These are phyloP conservation scores for Vanessa tameamea DNA, from an alignment of 1,140 invertebrate species.

Conservation along the genomic window DNA sequence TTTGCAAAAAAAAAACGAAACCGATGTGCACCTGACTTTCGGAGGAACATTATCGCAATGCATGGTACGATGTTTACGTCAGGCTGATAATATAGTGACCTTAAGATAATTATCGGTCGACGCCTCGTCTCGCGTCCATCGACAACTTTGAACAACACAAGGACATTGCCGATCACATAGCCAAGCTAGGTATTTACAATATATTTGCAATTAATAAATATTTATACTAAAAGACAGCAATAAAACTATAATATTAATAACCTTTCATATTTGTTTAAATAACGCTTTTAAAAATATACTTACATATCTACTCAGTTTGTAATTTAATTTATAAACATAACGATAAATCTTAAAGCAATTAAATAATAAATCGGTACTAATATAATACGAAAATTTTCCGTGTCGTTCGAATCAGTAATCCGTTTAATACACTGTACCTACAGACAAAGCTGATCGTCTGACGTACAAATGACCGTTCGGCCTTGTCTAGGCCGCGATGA, in stretches of 20 bases:
- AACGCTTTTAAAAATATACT: neutral
- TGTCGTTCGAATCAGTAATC: constrained; percentile 8
- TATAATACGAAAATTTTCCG: constrained; percentile 31
- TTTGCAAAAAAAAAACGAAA: neutral
- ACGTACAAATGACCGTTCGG: constrained; percentile 75
- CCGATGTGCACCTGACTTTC: constrained; percentile 48
- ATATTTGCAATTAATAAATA: too few species aligned
- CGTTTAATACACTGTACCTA: constrained; percentile 20
- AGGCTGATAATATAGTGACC: constrained; percentile 72
- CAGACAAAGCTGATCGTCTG: constrained; percentile 62
- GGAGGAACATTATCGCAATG: constrained; percentile 48
- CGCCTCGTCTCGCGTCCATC: constrained; percentile 64
- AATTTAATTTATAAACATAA: neutral
- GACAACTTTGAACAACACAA: constrained; percentile 63
- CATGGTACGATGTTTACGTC: constrained; percentile 63
- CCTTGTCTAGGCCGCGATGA: constrained; percentile 79
- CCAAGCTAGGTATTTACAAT: neutral
- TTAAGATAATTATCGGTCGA: constrained; percentile 78
- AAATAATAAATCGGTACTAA: neutral
- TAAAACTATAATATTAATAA: too few species aligned
- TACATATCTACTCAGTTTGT: too few species aligned
- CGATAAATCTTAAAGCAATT: neutral
- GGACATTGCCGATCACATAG: constrained; percentile 54
- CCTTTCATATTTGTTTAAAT: neutral
- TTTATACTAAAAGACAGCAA: too few species aligned